Evolutionary conservation across 2,113 vertebrate genomes (phyloP), one percentile per base, ranked within the genome.

Genomic region (Triplophysa dalaica): DNA sequence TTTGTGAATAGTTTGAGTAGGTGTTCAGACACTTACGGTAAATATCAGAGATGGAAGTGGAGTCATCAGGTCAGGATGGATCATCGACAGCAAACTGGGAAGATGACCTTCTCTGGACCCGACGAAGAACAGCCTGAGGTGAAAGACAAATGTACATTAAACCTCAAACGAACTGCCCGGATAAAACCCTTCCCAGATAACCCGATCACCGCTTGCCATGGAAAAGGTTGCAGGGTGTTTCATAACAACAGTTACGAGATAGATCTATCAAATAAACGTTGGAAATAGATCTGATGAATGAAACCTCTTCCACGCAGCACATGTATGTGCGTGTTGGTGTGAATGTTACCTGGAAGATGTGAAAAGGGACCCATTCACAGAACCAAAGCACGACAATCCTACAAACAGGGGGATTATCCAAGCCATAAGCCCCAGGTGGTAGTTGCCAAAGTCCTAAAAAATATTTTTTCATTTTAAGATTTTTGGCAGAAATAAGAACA

Each of bases 321-420:
- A 63, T 29, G 9, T 45, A 65, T 48, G 11, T 41, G 70, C 61
- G 58, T 48, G 10, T 81, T 41, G 75, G 61, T 79, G 19, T 83
- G 54, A 60, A 7, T 10, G 3, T 84, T 90, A 99, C 98, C 98
- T 94, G 75, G 98, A 99, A 8, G 98, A 99, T 0, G 98, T 99
- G 89, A 99, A 99, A 72, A 99, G 91, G 14, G 98, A 99, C 2
- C 98, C 98, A 0, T 99, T 99, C 75, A 99, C 98, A 0, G 98
- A 99, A 1, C 98, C 98, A 0, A 99, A 98, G 87, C 98, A 99
- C 0, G 98, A 99, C 24, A 99, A 89, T 5, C 97, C 97, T 5
- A 99, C 98, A 24, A 99, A 99, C 82, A 99, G 95, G 0, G 98
- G 97, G 81, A 99, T 98, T 90, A 99, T 94, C 98, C 98, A 99